These are phyloP conservation scores for Phoeniculus purpureus DNA, from an alignment of 2,797 vertebrate species.

Conservation along the genomic window DNA sequence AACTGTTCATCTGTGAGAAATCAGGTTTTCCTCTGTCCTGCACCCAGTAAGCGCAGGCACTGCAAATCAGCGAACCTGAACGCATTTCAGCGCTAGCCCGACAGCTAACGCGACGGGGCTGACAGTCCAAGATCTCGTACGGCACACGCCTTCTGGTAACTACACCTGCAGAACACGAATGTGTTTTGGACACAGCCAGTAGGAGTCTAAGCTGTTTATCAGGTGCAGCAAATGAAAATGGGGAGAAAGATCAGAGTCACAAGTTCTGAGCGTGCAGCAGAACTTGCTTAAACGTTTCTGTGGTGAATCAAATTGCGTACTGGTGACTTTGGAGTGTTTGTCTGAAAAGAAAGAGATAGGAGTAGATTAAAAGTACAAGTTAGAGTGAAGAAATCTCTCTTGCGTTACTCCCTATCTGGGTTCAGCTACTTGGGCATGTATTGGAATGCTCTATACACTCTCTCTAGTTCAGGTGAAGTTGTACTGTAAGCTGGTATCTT, in stretches of 20 bases:
- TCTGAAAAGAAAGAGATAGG: not conserved
- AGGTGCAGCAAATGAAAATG: not conserved
- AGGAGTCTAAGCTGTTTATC: not conserved
- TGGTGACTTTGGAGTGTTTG: not conserved
- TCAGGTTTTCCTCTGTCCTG: not conserved
- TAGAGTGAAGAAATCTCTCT: not conserved
- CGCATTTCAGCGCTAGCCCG: not conserved
- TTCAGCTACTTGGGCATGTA: not conserved
- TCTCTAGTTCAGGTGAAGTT: not conserved
- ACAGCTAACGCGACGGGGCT: not conserved
- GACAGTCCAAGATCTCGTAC: not conserved
- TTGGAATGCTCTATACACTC: slow-evolving; percentile 2
- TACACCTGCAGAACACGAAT: not conserved
- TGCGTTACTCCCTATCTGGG: not conserved
- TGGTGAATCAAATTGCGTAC: not conserved
- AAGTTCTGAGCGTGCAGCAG: not conserved
- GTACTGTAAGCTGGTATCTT: not conserved
- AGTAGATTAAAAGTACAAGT: not conserved
- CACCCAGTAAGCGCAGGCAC: not conserved
- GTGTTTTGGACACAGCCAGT: not conserved
- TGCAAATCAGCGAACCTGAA: not conserved
- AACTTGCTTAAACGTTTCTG: not conserved
- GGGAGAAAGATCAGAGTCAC: not conserved
- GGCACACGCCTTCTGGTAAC: not conserved
- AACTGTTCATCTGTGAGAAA: not conserved